Percentiles rank a stretch among this genome's conserved stretches.
These are phyloP conservation scores for Acronicta psi DNA, from an alignment of 2,888 invertebrate species.

Conservation along the genomic window DNA sequence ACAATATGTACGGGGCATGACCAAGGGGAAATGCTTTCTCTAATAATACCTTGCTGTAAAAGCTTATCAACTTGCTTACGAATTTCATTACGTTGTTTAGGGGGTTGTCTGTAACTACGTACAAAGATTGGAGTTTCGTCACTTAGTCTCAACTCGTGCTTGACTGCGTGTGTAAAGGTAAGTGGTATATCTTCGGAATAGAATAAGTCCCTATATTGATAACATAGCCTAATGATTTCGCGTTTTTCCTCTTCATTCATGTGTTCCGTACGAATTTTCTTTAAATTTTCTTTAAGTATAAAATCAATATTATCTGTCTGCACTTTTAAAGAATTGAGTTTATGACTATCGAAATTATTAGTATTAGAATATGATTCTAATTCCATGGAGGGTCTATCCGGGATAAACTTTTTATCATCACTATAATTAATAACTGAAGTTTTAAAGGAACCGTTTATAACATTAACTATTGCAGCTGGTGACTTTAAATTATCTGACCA, in stretches of 20 bases:
- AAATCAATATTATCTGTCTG: too few species aligned
- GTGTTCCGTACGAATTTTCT: not conserved
- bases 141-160: not conserved
- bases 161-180: not conserved
- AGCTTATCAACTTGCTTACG: not conserved
- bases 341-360: too few species aligned
- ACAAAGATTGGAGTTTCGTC: not conserved
- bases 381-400: too few species aligned
- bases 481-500: too few species aligned
- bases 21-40: not conserved
- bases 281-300: not conserved
- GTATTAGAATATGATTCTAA: too few species aligned
- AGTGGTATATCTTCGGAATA: not conserved
- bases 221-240: not conserved
- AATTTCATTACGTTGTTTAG: not conserved
- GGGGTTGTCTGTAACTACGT: not conserved
- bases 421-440: too few species aligned
- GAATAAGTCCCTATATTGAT: not conserved
- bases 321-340: too few species aligned
- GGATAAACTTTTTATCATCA: too few species aligned
- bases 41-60: not conserved
- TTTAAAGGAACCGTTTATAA: too few species aligned
- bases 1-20: not conserved
- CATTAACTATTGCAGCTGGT: too few species aligned
- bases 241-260: slow-evolving; percentile 1